phyloP scores from a whole-genome alignment of 2,113 vertebrate species.

The Amphilophus citrinellus region DNA sequence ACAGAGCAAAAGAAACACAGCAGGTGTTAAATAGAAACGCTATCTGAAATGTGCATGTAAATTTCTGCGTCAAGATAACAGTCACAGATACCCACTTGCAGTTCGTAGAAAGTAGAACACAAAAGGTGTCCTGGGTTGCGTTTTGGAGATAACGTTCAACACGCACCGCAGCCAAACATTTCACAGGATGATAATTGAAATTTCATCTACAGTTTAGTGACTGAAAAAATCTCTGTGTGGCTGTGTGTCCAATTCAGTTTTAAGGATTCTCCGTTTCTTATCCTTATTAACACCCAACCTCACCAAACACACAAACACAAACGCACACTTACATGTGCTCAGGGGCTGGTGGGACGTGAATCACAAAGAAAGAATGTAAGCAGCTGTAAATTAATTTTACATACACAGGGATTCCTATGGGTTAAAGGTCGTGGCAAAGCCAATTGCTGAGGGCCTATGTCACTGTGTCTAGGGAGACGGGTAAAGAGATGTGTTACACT shows the following conservation, averaged over 20 bases:
- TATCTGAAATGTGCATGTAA: constrained; percentile 28
- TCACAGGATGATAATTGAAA: constrained; percentile 19
- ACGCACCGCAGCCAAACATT: background rate
- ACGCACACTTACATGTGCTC: background rate
- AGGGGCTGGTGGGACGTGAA: background rate
- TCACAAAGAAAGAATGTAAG: constrained; percentile 12
- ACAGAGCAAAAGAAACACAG: background rate
- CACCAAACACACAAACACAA: constrained; percentile 2
- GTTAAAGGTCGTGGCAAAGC: constrained; percentile 53
- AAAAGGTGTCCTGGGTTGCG: constrained; percentile 31
- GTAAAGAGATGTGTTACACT: constrained; percentile 50
- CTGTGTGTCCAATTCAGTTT: background rate
- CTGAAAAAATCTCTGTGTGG: background rate
- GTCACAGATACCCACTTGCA: constrained; percentile 22
- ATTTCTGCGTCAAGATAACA: constrained; percentile 27
- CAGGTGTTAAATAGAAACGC: constrained; percentile 20
- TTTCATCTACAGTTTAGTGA: background rate
- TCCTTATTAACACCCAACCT: background rate
- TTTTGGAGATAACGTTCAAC: constrained; percentile 27
- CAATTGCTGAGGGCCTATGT: constrained; percentile 35
- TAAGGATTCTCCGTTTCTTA: background rate
- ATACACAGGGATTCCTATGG: background rate
- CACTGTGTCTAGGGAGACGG: constrained; percentile 26
- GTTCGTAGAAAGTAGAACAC: constrained; percentile 20
- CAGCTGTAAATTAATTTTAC: constrained; percentile 41